Evolutionary conservation across 2,888 invertebrate genomes (phyloP).

Genomic region (Lasiommata megera): DNA sequence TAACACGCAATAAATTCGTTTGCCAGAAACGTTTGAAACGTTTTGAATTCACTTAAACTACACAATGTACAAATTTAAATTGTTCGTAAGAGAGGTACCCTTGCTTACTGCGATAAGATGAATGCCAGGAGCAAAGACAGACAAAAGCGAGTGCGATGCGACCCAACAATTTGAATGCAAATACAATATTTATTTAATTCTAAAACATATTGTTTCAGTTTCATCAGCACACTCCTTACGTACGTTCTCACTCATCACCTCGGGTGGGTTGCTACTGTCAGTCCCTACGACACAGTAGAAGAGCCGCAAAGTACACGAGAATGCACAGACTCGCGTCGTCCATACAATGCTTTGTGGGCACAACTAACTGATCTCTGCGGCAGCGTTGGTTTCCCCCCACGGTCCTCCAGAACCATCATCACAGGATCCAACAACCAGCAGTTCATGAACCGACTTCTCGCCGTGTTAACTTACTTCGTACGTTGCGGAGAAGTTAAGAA

Average conservation of each 20-base stretch:
- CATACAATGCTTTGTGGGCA: conserved; percentile 95
- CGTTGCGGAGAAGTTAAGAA: conserved; percentile 87
- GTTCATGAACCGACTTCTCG: conserved; percentile 87
- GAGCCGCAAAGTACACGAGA: conserved; percentile 41
- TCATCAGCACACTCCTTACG: conserved; percentile 93
- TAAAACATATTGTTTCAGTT: conserved; percentile 82
- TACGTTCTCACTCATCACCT: conserved; percentile 94
- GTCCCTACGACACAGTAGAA: conserved; percentile 63
- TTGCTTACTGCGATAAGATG: no score
- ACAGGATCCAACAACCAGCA: conserved; percentile 84
- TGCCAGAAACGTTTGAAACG: not conserved
- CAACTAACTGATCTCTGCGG: conserved; percentile 93
- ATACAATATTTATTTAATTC: conserved; percentile 14
- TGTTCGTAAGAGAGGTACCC: no score
- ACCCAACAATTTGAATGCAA: not conserved
- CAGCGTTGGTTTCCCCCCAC: conserved; percentile 89
- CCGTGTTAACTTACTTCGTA: conserved; percentile 92
- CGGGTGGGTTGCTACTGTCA: conserved; percentile 93
- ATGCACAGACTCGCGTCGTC: conserved; percentile 45
- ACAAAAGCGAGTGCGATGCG: no score
- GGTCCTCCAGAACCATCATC: conserved; percentile 90
- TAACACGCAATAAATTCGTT: not conserved
- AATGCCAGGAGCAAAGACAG: no score
- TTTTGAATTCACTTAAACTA: not conserved
- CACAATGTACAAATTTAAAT: not conserved